Evolutionary conservation across 2,113 vertebrate genomes (phyloP).

Genomic region (Semicossyphus pulcher): DNA sequence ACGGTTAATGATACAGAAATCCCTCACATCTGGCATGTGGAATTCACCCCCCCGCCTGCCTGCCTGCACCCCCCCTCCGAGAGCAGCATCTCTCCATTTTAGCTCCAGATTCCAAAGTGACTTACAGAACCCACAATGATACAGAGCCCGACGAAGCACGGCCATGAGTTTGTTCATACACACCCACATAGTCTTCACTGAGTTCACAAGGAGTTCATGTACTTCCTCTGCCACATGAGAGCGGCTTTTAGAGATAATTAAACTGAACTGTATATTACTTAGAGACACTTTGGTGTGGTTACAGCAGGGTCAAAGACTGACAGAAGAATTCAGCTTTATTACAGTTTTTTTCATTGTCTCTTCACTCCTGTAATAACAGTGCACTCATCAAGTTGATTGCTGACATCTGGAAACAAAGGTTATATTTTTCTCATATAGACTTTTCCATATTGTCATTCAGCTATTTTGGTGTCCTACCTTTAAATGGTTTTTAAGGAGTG

Average conservation of each 20-base stretch:
- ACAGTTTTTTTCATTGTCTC: not conserved
- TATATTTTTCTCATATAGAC: no score
- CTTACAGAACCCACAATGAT: constrained; percentile 47
- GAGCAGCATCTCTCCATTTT: constrained; percentile 38
- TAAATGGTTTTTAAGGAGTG: no score
- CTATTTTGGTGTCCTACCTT: no score
- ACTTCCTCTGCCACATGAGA: constrained; percentile 2
- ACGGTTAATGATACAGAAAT: constrained; percentile 54
- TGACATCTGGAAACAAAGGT: no score
- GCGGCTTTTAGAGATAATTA: not conserved
- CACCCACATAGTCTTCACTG: not conserved
- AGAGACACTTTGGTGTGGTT: not conserved
- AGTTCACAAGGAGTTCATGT: constrained; percentile 59
- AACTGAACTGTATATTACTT: constrained; percentile 6
- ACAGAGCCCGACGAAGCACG: constrained; percentile 40
- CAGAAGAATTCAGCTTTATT: not conserved
- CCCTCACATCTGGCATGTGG: constrained; percentile 55
- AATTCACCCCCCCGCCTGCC: constrained; percentile 18
- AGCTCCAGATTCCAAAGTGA: constrained; percentile 46
- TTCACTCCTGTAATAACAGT: not conserved
- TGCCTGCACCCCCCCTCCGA: not conserved
- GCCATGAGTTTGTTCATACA: constrained; percentile 23
- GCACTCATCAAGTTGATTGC: not conserved
- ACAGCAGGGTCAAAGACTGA: not conserved
- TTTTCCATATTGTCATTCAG: no score